Evolutionary conservation across 2,888 invertebrate genomes (phyloP), one percentile per base, ranked within the genome.

Genomic region (Hirtodrosophila trivittata): DNA sequence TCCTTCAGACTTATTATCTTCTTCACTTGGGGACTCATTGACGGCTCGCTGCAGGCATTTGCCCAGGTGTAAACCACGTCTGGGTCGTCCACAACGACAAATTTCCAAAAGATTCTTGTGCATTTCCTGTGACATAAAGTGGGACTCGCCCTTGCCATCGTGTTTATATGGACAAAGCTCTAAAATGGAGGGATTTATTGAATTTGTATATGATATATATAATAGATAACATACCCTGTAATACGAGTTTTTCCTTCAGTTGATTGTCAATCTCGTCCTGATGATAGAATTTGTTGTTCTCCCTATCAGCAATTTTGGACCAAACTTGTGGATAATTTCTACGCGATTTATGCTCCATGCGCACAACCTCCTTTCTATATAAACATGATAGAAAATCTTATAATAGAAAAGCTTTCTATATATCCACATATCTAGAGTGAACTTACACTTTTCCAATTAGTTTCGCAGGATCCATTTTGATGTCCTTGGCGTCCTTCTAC

Each of bases 301-400:
- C 68, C 14, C 65, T 66, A 1, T 75, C 77, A 1, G 69, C 70
- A 30, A 90, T 52, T 50, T 77, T 71, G 0, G 73, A 74, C 90
- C 89, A 90, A 47, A 85, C 85, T 13, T 73, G 65, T 2, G 84
- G 73, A 77, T 86, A 90, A 65, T 81, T 87, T 8, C 87, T 78
- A 6, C 90, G 87, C 0, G 89, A 80, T 32, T 75, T 80, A 49
- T 86, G 77, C 58, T 90, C 90, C 69, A 73, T 83, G 42, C 80
- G 77, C 21, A 89, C 87, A 75, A 88, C 84, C 16, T 90, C 90
- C 59, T 88, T 89, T 9, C 90, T 97, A 37, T 21, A 38, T 7
- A 52, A 26, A n/a, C 4, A 35, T 6, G 3, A 0, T 26, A 0
- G 5, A 0, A 45, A 18, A 37, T 28, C 25, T 13, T 41, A n/a